Evolutionary conservation across 37 sponge, comb jelly and placozoan species (phyloP), one percentile per base, ranked within the genome.

Genomic region (Agelas oroides): DNA sequence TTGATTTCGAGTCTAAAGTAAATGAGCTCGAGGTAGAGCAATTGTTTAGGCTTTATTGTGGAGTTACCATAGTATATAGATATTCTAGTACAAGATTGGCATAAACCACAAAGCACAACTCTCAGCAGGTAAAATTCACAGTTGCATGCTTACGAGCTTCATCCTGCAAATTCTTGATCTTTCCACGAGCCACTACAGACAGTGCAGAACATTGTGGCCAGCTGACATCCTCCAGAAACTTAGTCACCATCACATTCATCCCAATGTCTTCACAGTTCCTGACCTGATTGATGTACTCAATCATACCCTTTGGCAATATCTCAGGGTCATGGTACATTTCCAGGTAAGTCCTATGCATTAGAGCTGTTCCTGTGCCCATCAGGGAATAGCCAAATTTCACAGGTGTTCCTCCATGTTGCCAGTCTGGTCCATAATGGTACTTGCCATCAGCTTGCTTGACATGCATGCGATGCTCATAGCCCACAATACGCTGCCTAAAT

Each of bases 211-310:
- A 8, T 27, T 84, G 85, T 1, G 67, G 55, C 24, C 55, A 63
- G n/a, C 69, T 33, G 16, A 84, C 70, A n/a, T 84, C 76, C 21
- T 35, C 28, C 5, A 84, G 58, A 41, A 84, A 84, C 58, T 84
- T 75, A 14, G 69, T 64, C 8, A 76, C 85, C 33, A 84, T 12
- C 21, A 84, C 25, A 53, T 63, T 76, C 56, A 84, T 32, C 24
- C 46, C 41, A 34, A 84, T 66, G 58, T 84, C 85, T 24, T 84
- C 85, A 76, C 85, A 84, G 28, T 84, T 84, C 69, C 21, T 75
- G 34, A 55, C 59, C 2, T 30, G 15, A 34, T 84, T 28, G 21
- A 84, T 46, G 30, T 84, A 84, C n/a, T 75, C 75, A 33, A 75
- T 5, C 31, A 84, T 34, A 0, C 14, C 70, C 32, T 18, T 55